These are phyloP conservation scores for Colinus virginianus DNA, from an alignment of 2,113 vertebrate genomes.

Conservation along the genomic window DNA sequence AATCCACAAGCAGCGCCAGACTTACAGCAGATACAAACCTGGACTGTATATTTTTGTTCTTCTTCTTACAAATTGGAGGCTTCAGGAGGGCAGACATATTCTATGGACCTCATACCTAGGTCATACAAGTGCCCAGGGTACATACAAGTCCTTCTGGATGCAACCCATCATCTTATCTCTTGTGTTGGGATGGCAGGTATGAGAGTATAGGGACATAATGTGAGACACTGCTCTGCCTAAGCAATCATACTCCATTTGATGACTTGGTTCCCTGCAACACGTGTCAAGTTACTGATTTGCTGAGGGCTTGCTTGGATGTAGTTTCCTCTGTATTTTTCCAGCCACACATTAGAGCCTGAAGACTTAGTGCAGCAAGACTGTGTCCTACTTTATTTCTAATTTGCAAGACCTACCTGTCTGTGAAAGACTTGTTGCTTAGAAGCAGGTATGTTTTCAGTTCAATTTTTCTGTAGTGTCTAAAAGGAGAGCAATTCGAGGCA, in stretches of 20 bases:
- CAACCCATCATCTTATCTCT: not conserved
- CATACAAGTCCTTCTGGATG: not conserved
- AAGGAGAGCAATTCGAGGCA: not conserved
- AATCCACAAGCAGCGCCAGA: not conserved
- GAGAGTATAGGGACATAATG: accelerated
- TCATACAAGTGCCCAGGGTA: not conserved
- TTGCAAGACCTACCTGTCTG: not conserved
- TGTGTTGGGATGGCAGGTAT: not conserved
- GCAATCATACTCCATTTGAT: not conserved
- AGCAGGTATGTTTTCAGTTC: not conserved
- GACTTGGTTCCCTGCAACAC: not conserved
- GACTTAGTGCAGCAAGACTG: not conserved
- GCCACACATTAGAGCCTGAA: not conserved
- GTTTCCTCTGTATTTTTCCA: conserved; percentile 61
- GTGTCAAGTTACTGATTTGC: conserved; percentile 47
- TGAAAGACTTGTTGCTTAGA: accelerated
- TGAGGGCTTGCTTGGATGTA: conserved; percentile 37
- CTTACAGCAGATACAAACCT: not conserved
- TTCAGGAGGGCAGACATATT: not conserved
- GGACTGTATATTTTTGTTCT: not conserved
- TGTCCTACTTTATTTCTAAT: not conserved
- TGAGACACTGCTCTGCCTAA: not conserved
- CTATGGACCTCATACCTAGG: not conserved
- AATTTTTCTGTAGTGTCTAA: not conserved
- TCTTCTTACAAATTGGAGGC: not conserved